phyloP scores from a whole-genome alignment of 2,113 vertebrate genomes.

The Erythrolamprus reginae region DNA sequence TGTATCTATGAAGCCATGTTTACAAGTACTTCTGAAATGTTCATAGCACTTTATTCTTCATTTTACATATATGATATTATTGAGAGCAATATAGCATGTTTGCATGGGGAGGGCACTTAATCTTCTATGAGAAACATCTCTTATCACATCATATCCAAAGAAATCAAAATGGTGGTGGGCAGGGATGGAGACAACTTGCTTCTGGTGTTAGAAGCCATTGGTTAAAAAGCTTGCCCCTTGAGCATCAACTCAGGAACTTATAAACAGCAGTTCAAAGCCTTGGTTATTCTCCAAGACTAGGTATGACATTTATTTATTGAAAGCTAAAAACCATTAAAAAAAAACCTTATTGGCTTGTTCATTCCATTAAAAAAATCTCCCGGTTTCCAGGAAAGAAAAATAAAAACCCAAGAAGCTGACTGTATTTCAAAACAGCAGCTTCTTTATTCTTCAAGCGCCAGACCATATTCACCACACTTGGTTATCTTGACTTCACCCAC shows the following conservation, averaged over 20 bases:
- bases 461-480: conserved; percentile 46
- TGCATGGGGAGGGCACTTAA: conserved; percentile 27
- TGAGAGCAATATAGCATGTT: background rate
- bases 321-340: background rate
- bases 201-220: conserved; percentile 27
- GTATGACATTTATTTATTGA: conserved; percentile 51
- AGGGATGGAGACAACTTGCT: conserved; percentile 44
- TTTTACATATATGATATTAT: background rate
- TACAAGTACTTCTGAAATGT: background rate
- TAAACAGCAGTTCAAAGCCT: conserved; percentile 58
- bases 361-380: background rate
- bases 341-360: background rate
- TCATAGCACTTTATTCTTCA: background rate
- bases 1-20: background rate
- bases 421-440: conserved; percentile 1
- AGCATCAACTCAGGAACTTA: background rate
- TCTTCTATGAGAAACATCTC: background rate
- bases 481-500: conserved; percentile 14
- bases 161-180: background rate
- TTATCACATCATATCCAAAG: background rate
- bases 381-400: background rate
- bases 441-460: background rate
- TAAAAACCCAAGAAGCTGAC: background rate
- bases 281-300: conserved; percentile 32
- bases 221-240: conserved; percentile 47